Evolutionary conservation across 2,888 invertebrate genomes (phyloP), one percentile per base, ranked within the genome.

Genomic region (Ophioninae sp.): DNA sequence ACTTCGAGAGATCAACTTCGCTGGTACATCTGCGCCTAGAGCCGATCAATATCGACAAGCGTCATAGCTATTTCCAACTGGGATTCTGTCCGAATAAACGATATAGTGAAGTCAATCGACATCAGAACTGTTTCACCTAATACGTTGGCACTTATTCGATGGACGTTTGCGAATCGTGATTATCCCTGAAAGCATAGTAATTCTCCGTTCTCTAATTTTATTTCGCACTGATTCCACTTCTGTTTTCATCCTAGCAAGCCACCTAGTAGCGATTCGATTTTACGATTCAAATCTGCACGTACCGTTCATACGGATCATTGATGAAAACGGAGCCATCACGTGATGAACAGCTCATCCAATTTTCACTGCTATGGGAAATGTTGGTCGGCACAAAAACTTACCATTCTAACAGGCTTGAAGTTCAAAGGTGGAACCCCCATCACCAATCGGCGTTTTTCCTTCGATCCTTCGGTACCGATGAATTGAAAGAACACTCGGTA

Each of bases 381-480:
- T 17, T 62, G 23, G n/a, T 62, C 72, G 23, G n/a, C 50, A 30
- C 20, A 30, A 41, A 7, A 10, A 84, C 84, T 84, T 84, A 84
- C 84, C 84, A 81, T 84, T 82, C 59, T 73, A 30, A 77, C 30
- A n/a, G 64, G 56, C 59, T 68, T 79, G 72, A 72, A 69, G 20
- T 68, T 72, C 76, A 79, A 37, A 41, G 37, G 64, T 59, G 23
- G 64, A 62, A 73, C 62, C 65, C n/a, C 75, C 82, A 78, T 81
- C 20, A 37, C 37, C 50, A 44, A 39, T 37, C 23, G 7, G 7
- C 30, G 44, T 75, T 68, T 70, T 20, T 50, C 50, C 64, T 64
- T 3, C 30, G 20, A 75, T 62, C 56, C 62, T 61, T 50, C 20
- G 59, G 2, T 8, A 59, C 20, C 59, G 20, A 59, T 8, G 21